Conservation (phyloP, 2,797 vertebrate species). For the Sciaenops ocellatus region DNA sequence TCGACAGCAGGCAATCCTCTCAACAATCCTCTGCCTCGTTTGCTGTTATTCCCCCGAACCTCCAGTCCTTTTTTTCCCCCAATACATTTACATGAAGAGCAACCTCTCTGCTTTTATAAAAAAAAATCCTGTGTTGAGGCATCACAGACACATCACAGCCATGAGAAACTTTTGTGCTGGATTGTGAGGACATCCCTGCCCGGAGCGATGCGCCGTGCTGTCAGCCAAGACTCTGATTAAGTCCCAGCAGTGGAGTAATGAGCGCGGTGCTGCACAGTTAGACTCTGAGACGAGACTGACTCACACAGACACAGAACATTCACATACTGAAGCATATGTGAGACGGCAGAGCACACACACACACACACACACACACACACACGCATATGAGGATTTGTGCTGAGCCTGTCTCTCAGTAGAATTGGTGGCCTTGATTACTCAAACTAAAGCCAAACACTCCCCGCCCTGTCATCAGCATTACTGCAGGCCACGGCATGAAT, state of each 20-base stretch:
- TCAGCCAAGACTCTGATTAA: conserved; percentile 69
- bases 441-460: conserved; percentile 64
- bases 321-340: conserved; percentile 46
- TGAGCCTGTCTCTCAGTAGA: conserved; percentile 66
- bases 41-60: conserved; percentile 9
- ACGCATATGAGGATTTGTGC: conserved; percentile 51
- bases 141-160: conserved; percentile 31
- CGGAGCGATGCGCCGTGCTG: conserved; percentile 35
- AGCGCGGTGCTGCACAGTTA: conserved; percentile 35
- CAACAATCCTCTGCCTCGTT: not conserved
- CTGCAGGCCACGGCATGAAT: conserved; percentile 75
- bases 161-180: conserved; percentile 46
- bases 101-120: not conserved
- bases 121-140: conserved; percentile 23
- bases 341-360: conserved; percentile 15
- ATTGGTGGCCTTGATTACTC: conserved; percentile 61
- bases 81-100: conserved; percentile 22
- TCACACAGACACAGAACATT: conserved; percentile 33
- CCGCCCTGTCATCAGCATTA: conserved; percentile 57
- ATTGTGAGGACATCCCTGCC: conserved; percentile 65
- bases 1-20: conserved; percentile 3
- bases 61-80: not conserved
- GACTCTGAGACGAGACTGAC: conserved; percentile 40
- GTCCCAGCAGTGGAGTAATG: conserved; percentile 57
- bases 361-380: conserved; percentile 10